Evolutionary conservation across 35 echinoderm and acorn worm species (phyloP).

Genomic region (Apostichopus californicus): DNA sequence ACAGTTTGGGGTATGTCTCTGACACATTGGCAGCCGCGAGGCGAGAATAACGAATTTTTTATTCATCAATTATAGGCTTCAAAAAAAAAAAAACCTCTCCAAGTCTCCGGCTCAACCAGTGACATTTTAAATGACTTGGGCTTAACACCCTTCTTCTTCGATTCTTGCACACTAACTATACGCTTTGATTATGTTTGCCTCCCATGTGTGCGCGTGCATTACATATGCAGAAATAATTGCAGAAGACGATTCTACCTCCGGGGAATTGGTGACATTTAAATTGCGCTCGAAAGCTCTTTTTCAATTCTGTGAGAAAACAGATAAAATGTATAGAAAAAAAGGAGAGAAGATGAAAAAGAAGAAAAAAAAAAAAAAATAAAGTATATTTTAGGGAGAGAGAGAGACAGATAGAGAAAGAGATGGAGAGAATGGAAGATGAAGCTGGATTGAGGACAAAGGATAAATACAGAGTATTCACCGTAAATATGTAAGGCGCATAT

Average conservation of each 20-base stretch:
- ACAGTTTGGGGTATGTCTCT: constrained; percentile 9
- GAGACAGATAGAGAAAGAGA: not conserved
- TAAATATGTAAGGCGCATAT: not conserved
- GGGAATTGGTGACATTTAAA: constrained; percentile 53
- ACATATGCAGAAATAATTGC: constrained; percentile 58
- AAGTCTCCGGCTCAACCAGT: not conserved
- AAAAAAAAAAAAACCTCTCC: not conserved
- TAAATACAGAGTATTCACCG: not conserved
- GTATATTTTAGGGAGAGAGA: not conserved
- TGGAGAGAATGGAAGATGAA: no score
- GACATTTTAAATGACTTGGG: constrained; percentile 53
- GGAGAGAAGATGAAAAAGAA: not conserved
- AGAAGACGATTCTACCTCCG: not conserved
- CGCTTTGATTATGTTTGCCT: constrained; percentile 33
- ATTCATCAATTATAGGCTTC: constrained; percentile 26
- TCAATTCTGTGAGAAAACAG: not conserved
- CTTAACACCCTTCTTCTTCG: constrained; percentile 17
- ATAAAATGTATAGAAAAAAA: not conserved
- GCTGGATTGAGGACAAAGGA: not conserved
- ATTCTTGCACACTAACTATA: not conserved
- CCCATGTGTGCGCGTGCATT: constrained; percentile 36
- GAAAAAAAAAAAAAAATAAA: not conserved
- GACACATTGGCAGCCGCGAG: constrained; percentile 16
- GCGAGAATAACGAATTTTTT: constrained; percentile 54
- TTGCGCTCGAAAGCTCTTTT: not conserved